These are phyloP conservation scores for Potamarius usumacintae DNA, from an alignment of 2,113 vertebrate species.

Conservation along the genomic window DNA sequence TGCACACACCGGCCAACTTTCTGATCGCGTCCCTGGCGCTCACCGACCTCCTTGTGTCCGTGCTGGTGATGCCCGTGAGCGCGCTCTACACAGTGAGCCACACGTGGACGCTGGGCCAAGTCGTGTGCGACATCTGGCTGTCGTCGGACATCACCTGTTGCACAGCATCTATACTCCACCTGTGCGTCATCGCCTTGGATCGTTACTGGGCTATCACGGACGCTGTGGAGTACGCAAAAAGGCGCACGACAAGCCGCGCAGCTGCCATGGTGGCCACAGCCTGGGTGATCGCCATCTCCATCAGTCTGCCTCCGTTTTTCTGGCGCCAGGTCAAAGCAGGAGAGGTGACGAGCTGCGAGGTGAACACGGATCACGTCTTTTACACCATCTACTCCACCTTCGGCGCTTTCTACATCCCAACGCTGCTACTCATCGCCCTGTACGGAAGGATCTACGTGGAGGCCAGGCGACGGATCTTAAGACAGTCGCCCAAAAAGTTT, in stretches of 20 bases:
- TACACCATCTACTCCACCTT: constrained; percentile 98
- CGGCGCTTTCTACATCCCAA: constrained; percentile 96
- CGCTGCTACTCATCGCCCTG: constrained; percentile 89
- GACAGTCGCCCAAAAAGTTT: constrained; percentile 85
- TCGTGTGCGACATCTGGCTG: constrained; percentile 94
- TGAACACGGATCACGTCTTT: constrained; percentile 94
- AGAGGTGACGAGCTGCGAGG: constrained; percentile 81
- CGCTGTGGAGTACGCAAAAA: constrained; percentile 92
- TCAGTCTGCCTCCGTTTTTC: constrained; percentile 94
- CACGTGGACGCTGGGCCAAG: constrained; percentile 92
- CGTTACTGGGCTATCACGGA: constrained; percentile 98
- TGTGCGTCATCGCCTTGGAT: constrained; percentile 96
- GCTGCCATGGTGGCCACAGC: constrained; percentile 90
- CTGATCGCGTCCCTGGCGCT: constrained; percentile 93
- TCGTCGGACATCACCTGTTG: constrained; percentile 98
- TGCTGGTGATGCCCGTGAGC: constrained; percentile 95
- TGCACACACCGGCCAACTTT: constrained; percentile 98
- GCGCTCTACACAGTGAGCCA: constrained; percentile 91
- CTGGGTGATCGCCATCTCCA: constrained; percentile 95
- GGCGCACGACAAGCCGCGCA: constrained; percentile 87
- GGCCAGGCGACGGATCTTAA: constrained; percentile 90
- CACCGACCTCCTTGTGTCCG: constrained; percentile 94
- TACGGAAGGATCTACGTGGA: constrained; percentile 96
- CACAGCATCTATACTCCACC: constrained; percentile 96
- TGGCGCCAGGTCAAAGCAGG: constrained; percentile 93